Conservation (phyloP, 1,140 invertebrate genomes). For the Caerostris extrusa region DNA sequence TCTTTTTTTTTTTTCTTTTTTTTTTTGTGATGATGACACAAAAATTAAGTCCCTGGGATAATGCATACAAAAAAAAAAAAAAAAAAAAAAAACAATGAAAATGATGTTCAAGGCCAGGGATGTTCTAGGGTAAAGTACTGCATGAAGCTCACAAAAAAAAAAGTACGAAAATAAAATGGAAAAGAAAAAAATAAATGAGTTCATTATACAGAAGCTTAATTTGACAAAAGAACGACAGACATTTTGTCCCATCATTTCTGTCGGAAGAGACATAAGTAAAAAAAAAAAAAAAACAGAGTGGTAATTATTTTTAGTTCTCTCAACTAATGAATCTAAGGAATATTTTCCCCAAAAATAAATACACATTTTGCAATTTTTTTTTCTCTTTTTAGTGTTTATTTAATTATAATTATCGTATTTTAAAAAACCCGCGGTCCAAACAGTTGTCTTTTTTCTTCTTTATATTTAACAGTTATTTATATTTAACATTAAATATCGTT, state of each 20-base stretch:
- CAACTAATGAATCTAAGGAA: background rate
- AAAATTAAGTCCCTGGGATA: too few relatives aligned
- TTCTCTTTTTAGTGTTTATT: background rate
- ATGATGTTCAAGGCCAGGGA: too few relatives aligned
- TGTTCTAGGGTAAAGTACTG: too few relatives aligned
- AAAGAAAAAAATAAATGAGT: constrained; percentile 39
- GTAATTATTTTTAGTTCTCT: constrained; percentile 61
- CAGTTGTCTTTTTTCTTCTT: background rate
- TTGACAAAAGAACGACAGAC: constrained; percentile 39
- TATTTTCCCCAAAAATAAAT: background rate
- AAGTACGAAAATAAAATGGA: background rate
- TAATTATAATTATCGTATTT: constrained; percentile 27
- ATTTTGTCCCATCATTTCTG: constrained; percentile 40
- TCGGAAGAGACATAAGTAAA: constrained; percentile 3
- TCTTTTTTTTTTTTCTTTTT: too few relatives aligned
- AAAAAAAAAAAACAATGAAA: too few relatives aligned
- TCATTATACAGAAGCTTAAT: constrained; percentile 62
- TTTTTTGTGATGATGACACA: too few relatives aligned
- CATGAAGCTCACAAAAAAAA: too few relatives aligned
- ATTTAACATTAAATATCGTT: too few relatives aligned
- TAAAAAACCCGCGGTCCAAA: background rate
- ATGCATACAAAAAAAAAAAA: too few relatives aligned
- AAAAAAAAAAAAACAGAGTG: background rate
- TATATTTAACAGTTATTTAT: too few relatives aligned
- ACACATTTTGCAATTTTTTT: background rate